These are phyloP conservation scores for Rhinoptilus africanus DNA, from an alignment of 2,113 vertebrate species.

Conservation along the genomic window DNA sequence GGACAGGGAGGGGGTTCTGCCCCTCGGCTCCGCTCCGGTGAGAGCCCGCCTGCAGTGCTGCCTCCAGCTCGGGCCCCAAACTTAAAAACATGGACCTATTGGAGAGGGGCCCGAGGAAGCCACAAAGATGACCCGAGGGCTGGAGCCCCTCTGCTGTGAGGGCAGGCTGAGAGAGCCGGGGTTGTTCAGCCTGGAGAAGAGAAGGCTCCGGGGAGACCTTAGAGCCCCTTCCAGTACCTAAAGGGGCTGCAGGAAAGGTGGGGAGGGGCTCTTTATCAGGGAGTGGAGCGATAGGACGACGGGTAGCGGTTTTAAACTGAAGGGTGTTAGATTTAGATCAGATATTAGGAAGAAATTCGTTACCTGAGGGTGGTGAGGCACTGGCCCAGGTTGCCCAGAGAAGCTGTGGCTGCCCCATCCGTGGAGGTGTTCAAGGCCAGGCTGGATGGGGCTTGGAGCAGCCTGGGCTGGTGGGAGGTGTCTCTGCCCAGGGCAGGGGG, in stretches of 20 bases:
- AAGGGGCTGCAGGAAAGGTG: not conserved
- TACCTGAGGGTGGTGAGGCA: not conserved
- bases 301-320: not conserved
- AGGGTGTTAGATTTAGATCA: not conserved
- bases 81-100: not conserved
- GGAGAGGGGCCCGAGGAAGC: not conserved
- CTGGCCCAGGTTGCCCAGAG: not conserved
- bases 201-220: not conserved
- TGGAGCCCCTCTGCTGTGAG: not conserved
- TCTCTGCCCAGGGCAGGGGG: not conserved
- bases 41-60: not conserved
- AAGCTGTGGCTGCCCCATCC: not conserved
- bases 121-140: not conserved
- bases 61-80: not conserved
- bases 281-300: not conserved
- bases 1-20: not conserved
- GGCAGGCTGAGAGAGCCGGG: not conserved
- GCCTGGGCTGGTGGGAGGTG: not conserved
- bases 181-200: not conserved
- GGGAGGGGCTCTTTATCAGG: not conserved
- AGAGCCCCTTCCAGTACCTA: not conserved
- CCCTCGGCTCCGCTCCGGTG: not conserved
- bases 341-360: not conserved
- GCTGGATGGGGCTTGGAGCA: not conserved
- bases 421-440: not conserved